Evolutionary conservation across 1,140 invertebrate genomes (phyloP).

Genomic region (Drosophila pectinifera): DNA sequence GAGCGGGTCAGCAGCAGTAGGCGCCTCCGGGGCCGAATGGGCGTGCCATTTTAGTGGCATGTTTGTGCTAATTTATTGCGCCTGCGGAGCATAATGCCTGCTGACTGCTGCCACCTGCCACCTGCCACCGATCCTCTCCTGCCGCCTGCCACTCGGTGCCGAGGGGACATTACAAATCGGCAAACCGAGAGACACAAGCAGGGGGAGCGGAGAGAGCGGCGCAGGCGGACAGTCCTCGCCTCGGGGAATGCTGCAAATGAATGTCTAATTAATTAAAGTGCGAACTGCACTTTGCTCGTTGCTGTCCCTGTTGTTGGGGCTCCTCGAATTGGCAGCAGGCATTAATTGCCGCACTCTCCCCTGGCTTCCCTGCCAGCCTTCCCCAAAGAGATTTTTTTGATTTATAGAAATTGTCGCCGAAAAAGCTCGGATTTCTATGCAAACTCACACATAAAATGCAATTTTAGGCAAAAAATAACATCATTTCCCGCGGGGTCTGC

Average conservation of each 20-base stretch:
- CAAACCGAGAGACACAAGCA: slow-evolving; percentile 13
- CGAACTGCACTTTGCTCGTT: slow-evolving; percentile 57
- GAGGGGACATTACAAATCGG: slow-evolving; percentile 42
- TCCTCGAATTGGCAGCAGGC: slow-evolving; percentile 59
- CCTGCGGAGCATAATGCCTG: slow-evolving; percentile 72
- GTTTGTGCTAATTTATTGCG: slow-evolving; percentile 82
- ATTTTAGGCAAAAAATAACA: slow-evolving; percentile 54
- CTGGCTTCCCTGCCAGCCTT: no score
- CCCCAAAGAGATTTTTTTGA: slow-evolving; percentile 47
- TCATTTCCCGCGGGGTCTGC: slow-evolving; percentile 18
- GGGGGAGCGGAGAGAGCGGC: background rate
- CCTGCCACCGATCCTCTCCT: slow-evolving; percentile 13
- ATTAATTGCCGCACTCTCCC: slow-evolving; percentile 53
- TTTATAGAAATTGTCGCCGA: slow-evolving; percentile 52
- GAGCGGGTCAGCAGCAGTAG: slow-evolving; percentile 41
- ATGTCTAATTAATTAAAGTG: slow-evolving; percentile 83
- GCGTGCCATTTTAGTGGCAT: slow-evolving; percentile 80
- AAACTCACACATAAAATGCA: slow-evolving; percentile 34
- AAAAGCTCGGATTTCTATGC: slow-evolving; percentile 42
- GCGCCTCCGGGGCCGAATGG: slow-evolving; percentile 50
- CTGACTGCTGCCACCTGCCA: slow-evolving; percentile 17
- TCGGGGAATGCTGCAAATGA: slow-evolving; percentile 67
- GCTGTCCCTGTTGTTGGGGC: slow-evolving; percentile 4
- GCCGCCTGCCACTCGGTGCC: slow-evolving; percentile 3
- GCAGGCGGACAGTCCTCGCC: slow-evolving; percentile 3